A percentile compares a stretch with the other conserved stretches of the same genome.
phyloP scores from a whole-genome alignment of 2,113 vertebrate species.

The Bubo bubo region DNA sequence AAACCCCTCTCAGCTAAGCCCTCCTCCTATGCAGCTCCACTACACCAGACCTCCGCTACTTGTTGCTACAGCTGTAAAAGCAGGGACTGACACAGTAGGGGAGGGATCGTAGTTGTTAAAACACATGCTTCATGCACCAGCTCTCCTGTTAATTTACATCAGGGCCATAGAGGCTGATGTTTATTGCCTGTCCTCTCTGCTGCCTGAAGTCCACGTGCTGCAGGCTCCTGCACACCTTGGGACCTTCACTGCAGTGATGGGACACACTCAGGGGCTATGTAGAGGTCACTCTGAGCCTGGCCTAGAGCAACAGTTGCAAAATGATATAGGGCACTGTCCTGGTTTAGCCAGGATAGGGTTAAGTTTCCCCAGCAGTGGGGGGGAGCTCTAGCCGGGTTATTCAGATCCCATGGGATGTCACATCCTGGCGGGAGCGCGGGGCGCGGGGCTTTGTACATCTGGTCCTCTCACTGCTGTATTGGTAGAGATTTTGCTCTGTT shows the following conservation, averaged over 20 bases:
- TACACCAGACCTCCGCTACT: not conserved
- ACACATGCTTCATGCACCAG: not conserved
- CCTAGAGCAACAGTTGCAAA: not conserved
- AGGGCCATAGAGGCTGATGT: not conserved
- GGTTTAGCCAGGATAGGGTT: too few relatives aligned
- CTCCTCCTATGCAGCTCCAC: not conserved
- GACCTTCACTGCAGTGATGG: not conserved
- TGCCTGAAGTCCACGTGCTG: not conserved
- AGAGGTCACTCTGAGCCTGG: not conserved
- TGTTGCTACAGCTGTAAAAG: constrained; percentile 33
- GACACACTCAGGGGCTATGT: not conserved
- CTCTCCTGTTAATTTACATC: not conserved
- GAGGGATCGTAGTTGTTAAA: not conserved
- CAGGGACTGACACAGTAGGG: not conserved
- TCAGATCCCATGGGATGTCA: too few relatives aligned
- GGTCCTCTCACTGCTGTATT: too few relatives aligned
- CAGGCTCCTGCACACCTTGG: too few relatives aligned
- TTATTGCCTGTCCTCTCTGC: not conserved
- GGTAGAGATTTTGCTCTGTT: too few relatives aligned
- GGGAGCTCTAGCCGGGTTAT: too few relatives aligned
- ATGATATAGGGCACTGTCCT: not conserved
- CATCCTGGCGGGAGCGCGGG: too few relatives aligned
- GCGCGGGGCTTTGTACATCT: too few relatives aligned
- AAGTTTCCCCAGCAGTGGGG: too few relatives aligned
- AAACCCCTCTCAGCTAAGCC: not conserved